phyloP scores from a whole-genome alignment of 2,113 vertebrate species.

The Promerops cafer region DNA sequence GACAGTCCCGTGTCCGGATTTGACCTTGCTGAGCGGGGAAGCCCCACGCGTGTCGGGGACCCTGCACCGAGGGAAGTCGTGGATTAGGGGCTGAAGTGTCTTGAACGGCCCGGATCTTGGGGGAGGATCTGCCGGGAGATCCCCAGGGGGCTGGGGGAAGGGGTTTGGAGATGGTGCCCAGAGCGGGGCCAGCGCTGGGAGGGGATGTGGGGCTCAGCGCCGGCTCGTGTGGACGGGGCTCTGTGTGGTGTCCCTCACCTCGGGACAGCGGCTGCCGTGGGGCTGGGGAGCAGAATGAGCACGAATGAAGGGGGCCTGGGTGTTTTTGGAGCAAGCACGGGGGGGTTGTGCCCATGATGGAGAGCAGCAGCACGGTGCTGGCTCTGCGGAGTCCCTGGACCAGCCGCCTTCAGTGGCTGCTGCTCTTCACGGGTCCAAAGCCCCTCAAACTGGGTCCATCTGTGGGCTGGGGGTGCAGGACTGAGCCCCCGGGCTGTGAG shows the following conservation, averaged over 20 bases:
- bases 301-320: accelerated
- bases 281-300: no score
- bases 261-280: accelerated
- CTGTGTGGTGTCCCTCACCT: accelerated
- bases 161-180: background rate
- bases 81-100: background rate
- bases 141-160: background rate
- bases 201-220: background rate
- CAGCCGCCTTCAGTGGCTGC: accelerated
- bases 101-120: accelerated
- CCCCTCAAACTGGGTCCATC: accelerated
- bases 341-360: accelerated
- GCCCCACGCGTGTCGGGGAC: background rate
- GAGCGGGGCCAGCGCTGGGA: accelerated
- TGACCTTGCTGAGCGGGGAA: background rate
- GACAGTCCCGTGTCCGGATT: background rate
- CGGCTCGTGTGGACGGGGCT: accelerated
- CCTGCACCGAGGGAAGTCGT: accelerated
- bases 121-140: no score
- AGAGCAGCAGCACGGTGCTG: accelerated
- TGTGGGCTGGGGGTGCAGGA: accelerated
- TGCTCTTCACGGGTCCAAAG: background rate
- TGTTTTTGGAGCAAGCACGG: background rate
- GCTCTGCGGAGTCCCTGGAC: accelerated
- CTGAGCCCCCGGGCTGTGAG: background rate